These are phyloP conservation scores for Apis cerana DNA, from an alignment of 1,140 invertebrate species.

Conservation along the genomic window DNA sequence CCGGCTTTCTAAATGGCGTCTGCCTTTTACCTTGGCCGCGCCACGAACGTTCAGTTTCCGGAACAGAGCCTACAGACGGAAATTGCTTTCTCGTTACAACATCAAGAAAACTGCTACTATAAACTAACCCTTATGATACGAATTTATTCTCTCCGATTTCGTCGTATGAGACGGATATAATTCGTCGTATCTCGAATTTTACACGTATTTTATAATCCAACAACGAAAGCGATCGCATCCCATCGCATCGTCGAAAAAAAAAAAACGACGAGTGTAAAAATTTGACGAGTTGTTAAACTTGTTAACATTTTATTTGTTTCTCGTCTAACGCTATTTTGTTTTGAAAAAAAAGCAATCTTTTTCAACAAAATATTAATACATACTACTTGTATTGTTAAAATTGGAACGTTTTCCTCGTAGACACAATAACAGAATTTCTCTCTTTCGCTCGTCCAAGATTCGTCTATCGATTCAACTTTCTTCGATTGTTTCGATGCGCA, in stretches of 20 bases:
- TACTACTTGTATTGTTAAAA: too few species aligned
- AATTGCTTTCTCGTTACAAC: conserved; percentile 32
- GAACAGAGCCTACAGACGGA: conserved; percentile 9
- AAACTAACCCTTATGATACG: neutral
- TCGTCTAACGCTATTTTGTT: too few species aligned
- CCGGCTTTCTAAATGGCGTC: conserved; percentile 19
- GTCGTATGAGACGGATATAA: neutral
- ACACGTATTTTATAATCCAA: too few species aligned
- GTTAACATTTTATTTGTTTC: too few species aligned
- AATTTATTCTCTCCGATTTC: conserved; percentile 11
- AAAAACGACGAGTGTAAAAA: too few species aligned
- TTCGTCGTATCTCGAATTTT: neutral
- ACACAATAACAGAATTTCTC: too few species aligned
- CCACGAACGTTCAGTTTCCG: neutral
- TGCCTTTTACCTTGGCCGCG: neutral
- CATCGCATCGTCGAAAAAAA: too few species aligned
- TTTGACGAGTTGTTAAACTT: too few species aligned
- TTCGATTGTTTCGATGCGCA: neutral
- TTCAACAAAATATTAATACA: too few species aligned
- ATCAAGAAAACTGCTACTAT: neutral
- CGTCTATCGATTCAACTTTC: neutral
- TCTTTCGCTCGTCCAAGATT: neutral
- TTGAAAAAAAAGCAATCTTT: too few species aligned
- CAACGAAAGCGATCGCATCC: too few species aligned
- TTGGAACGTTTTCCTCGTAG: too few species aligned